Evolutionary conservation across 2,888 invertebrate genomes (phyloP), one percentile per base, ranked within the genome.

Genomic region (Ptychoptera albimana): DNA sequence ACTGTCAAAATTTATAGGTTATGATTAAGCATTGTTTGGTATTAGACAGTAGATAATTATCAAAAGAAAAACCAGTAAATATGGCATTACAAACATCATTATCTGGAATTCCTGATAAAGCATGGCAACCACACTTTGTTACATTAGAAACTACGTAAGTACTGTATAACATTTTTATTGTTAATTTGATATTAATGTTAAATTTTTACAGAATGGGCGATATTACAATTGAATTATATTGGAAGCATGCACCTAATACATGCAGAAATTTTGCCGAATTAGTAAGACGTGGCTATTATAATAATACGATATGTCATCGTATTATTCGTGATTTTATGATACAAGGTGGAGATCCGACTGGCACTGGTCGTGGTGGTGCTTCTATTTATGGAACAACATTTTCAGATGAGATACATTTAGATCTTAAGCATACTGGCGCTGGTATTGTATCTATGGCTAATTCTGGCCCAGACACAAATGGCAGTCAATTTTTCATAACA

Each of bases 401-500:
- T 67, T 80, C 86, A 45, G 98, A 98, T 68, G 98, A 99, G 73
- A 87, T 98, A 50, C 82, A 88, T 55, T 71, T 79, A 30, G 92
- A 94, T 51, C 69, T 99, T 45, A 96, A 92, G 61, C 98, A 99
- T 60, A 88, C 92, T n/a, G 97, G 73, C 14, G 79, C 81, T 15
- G 92, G 91, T 1, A 79, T 92, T 46, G 57, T 92, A 32, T 93
- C 94, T 0, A 99, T 98, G 98, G 98, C 98, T 1, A 99, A 99
- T 70, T 84, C 94, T 14, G 96, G 97, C 0, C 93, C 94, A 1
- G 79, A 97, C 58, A 82, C 89, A 7, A 98, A 99, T 64, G 96
- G 96, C 2, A 94, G 93, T 30, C 98, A 99, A 63, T 99, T 99
- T 69, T 99, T 97, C 56, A 88, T 98, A 40, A 94, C 96, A 0